Base-by-base conservation (phyloP, 1,140 invertebrate species). In the Diprion similis region DNA sequence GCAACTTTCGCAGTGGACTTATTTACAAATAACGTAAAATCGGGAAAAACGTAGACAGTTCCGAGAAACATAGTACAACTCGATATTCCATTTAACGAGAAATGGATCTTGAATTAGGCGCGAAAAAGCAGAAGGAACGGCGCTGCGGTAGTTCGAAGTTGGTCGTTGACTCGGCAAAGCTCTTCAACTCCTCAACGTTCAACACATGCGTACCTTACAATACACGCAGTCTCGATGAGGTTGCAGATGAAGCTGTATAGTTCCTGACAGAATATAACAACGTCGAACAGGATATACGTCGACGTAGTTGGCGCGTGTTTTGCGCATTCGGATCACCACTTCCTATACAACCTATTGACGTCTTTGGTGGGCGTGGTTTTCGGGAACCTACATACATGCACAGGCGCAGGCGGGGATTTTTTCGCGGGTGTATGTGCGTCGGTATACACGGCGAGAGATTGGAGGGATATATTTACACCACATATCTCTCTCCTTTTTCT, bases 391-490 rank as follows among this genome's bases (percentile, higher is more conserved):
- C 9, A 59, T 17, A 59, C 51, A 17, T 0, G 9, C 51, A 59
- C 51, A 59, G 11, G 9, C 51, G 51, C n/a, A 59, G 51, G 51
- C 51, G 0, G 9, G 7, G 51, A 59, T 59, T 37, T 37, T 4
- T 37, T 37, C 24, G 24, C 24, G 24, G 24, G 24, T 37, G 24
- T 37, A 37, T 37, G 24, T 37, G 24, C 51, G 51, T 59, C 11
- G 11, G 51, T 59, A 59, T 0, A 59, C 73, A 64, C 45, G 73
- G 46, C 71, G 77, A 70, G 79, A 80, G 83, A 84, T 84, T 17
- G 84, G 83, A 85, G 83, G 81, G 83, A 84, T 84, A 84, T 84
- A 84, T 84, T 84, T 84, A 84, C 82, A 81, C 77, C 83, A 81
- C 78, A 81, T 79, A 77, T 80, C 78, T 84, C 24, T 37, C 24